Conservation (phyloP, 2,113 vertebrate genomes). For the Anser cygnoides region DNA sequence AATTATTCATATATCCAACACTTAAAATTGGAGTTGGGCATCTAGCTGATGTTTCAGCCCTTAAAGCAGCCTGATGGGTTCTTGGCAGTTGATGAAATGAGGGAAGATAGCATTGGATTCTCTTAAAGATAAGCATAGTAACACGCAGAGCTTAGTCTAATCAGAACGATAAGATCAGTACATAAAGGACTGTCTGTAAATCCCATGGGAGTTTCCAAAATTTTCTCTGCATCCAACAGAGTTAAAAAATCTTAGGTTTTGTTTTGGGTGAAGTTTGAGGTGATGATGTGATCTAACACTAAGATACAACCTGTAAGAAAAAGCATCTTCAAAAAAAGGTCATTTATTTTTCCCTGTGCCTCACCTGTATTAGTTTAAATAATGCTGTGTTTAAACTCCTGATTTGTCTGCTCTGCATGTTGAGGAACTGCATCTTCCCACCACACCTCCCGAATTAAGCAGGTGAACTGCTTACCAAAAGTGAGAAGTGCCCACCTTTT, state of each 20-base stretch:
- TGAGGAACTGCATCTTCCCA: not conserved
- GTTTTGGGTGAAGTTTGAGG: not conserved
- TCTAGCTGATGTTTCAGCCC: not conserved
- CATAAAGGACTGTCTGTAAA: not conserved
- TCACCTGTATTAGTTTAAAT: not conserved
- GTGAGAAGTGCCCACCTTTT: not conserved
- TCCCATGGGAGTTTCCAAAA: rapidly evolving
- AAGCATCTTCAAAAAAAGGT: not conserved
- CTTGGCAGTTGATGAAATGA: not conserved
- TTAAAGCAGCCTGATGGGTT: not conserved
- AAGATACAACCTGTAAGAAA: rapidly evolving
- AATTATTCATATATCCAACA: rapidly evolving
- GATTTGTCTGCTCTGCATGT: not conserved
- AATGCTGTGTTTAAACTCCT: not conserved
- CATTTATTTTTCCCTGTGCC: rapidly evolving
- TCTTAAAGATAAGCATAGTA: not conserved
- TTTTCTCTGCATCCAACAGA: not conserved
- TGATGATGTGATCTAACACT: not conserved
- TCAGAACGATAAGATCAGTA: not conserved
- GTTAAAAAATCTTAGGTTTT: not conserved
- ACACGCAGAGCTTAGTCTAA: not conserved
- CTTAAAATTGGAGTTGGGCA: not conserved
- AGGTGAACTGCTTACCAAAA: not conserved
- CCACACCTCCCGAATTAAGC: rapidly evolving
- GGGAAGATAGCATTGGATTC: not conserved